Evolutionary conservation across 2,797 vertebrate genomes (phyloP).

Genomic region (Anguilla pacifica): DNA sequence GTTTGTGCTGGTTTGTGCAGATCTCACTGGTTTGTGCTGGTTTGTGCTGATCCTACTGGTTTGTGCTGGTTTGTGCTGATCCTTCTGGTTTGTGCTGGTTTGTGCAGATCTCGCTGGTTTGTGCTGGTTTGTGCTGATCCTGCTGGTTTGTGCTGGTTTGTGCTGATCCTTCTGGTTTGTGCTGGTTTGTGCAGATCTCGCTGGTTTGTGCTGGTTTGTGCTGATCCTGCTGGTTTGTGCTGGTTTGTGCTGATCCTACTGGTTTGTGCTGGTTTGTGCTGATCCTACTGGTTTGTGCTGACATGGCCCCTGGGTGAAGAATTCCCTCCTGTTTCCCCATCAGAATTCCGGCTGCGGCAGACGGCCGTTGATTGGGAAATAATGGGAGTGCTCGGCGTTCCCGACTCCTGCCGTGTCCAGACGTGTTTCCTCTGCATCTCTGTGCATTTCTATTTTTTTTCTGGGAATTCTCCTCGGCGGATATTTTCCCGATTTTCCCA

Average conservation of each 20-base stretch:
- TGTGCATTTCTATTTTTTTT: background rate
- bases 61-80: background rate
- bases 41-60: no score
- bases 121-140: background rate
- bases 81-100: background rate
- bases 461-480: constrained; percentile 13
- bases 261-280: background rate
- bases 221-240: no score
- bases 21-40: no score
- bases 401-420: background rate
- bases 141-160: no score
- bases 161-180: no score
- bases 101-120: background rate
- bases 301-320: background rate
- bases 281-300: background rate
- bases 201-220: no score
- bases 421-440: constrained; percentile 1
- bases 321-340: constrained; percentile 43
- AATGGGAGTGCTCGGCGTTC: constrained; percentile 42
- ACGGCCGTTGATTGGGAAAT: constrained; percentile 55
- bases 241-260: background rate
- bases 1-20: no score
- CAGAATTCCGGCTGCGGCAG: constrained; percentile 58
- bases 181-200: no score
- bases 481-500: constrained; percentile 24